Percentiles rank a stretch among this genome's conserved stretches.
phyloP scores from a whole-genome alignment of 2,113 vertebrate species.

The Boulengeromyrus knoepffleri region DNA sequence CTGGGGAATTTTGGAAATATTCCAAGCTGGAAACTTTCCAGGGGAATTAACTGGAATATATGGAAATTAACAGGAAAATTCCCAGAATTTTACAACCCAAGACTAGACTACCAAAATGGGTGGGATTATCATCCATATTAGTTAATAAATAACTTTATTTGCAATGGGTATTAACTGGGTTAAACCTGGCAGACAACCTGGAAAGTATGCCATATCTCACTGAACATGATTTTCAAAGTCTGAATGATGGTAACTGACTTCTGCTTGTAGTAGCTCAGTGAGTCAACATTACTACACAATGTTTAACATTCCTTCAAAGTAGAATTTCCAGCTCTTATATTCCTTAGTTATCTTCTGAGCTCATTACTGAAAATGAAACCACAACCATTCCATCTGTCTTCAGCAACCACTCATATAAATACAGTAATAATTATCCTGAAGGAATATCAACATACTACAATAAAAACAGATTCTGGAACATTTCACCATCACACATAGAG shows the following conservation, averaged over 20 bases:
- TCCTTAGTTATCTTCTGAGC: neutral
- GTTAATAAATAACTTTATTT: neutral
- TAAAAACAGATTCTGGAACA: neutral
- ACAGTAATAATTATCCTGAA: neutral
- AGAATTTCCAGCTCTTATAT: neutral
- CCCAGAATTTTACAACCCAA: no score
- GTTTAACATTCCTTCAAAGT: neutral
- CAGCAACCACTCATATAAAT: neutral
- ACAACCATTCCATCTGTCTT: neutral
- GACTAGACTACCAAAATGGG: neutral
- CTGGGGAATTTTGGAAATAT: neutral
- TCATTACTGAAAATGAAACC: neutral
- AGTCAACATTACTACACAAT: neutral
- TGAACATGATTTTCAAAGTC: neutral
- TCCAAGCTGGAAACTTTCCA: no score
- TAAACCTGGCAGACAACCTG: neutral
- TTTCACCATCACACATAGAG: neutral
- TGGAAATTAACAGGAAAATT: no score
- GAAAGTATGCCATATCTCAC: neutral
- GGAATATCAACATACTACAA: neutral
- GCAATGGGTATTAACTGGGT: neutral
- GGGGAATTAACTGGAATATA: no score
- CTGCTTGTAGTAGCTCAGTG: neutral
- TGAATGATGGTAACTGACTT: neutral
- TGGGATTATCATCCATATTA: neutral